phyloP scores from a whole-genome alignment of 2,797 vertebrate species.

The Sebastes trivittatus region DNA sequence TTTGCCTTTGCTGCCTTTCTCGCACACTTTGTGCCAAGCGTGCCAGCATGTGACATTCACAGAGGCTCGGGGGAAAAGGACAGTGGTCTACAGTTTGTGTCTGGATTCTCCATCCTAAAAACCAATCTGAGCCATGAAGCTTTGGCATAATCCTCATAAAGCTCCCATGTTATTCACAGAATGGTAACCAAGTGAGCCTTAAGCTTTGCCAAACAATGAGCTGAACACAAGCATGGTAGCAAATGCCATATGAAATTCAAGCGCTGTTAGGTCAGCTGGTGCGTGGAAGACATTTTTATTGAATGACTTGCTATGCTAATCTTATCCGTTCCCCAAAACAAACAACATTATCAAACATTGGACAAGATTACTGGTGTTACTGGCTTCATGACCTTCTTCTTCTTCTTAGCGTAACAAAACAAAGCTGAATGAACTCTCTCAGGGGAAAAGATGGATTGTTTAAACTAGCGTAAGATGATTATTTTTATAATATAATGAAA shows the following conservation, averaged over 20 bases:
- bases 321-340: constrained; percentile 5
- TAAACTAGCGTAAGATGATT: neutral
- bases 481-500: neutral
- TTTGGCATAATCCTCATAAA: constrained; percentile 76
- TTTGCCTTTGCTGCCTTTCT: constrained; percentile 49
- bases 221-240: constrained; percentile 44
- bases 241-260: constrained; percentile 62
- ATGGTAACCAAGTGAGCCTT: constrained; percentile 66
- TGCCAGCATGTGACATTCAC: constrained; percentile 80
- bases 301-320: constrained; percentile 27
- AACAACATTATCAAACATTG: constrained; percentile 32
- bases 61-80: constrained; percentile 66
- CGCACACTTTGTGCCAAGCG: constrained; percentile 63
- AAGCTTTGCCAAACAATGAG: constrained; percentile 70
- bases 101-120: constrained; percentile 66
- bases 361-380: neutral
- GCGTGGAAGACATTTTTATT: constrained; percentile 27
- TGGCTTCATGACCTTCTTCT: neutral
- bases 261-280: constrained; percentile 48
- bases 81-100: constrained; percentile 58
- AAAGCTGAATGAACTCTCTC: neutral
- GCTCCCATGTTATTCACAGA: constrained; percentile 68
- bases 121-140: constrained; percentile 72
- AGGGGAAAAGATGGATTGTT: neutral
- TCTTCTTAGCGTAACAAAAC: neutral